Evolutionary conservation across 2,888 invertebrate species (phyloP).

Genomic region (Dryadula phaetusa): DNA sequence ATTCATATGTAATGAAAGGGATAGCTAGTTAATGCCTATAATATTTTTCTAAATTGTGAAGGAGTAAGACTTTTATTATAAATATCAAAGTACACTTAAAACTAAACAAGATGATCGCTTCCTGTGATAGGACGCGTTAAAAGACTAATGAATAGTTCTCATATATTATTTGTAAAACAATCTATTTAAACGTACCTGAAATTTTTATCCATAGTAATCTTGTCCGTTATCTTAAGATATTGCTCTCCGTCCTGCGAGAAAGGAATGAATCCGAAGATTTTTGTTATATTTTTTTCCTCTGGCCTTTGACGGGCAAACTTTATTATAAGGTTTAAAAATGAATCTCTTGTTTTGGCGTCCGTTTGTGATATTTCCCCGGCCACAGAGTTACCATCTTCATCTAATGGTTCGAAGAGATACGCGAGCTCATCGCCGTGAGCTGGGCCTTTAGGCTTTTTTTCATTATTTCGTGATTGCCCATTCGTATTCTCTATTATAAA

Average conservation of each 20-base stretch:
- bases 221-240: slow-evolving; percentile 65
- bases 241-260: slow-evolving; percentile 64
- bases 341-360: slow-evolving; percentile 86
- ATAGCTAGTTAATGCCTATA: too few relatives aligned
- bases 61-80: too few relatives aligned
- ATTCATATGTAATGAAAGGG: too few relatives aligned
- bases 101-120: too few relatives aligned
- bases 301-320: slow-evolving; percentile 85
- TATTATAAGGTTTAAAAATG: slow-evolving; percentile 86
- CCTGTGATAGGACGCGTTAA: too few relatives aligned
- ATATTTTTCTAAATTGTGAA: too few relatives aligned
- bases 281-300: slow-evolving; percentile 50
- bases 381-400: slow-evolving; percentile 84
- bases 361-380: slow-evolving; percentile 70
- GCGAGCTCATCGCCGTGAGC: slow-evolving; percentile 90
- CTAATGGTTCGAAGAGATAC: slow-evolving; percentile 88
- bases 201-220: slow-evolving; percentile 64
- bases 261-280: slow-evolving; percentile 54
- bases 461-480: slow-evolving; percentile 45
- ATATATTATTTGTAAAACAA: not conserved
- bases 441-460: slow-evolving; percentile 63
- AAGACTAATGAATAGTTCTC: too few relatives aligned
- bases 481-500: slow-evolving; percentile 43
- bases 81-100: too few relatives aligned
- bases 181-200: slow-evolving; percentile 72